Evolutionary conservation across 2,888 invertebrate genomes (phyloP).

Genomic region (Heliconius aoede): DNA sequence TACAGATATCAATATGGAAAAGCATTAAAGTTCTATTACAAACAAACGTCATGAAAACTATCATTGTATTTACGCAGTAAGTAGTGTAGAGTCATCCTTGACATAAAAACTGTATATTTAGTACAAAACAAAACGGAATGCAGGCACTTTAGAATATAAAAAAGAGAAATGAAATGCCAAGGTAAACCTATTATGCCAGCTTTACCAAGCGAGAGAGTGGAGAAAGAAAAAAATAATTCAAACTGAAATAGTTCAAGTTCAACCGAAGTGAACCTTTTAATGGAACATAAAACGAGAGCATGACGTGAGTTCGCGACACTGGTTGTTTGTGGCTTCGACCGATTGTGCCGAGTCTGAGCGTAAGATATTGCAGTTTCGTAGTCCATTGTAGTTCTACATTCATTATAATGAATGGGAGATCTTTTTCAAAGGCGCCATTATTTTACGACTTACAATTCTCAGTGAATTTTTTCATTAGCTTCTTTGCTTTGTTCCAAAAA

Average conservation of each 20-base stretch:
- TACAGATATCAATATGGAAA: background rate
- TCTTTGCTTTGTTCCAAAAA: constrained; percentile 48
- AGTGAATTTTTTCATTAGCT: constrained; percentile 50
- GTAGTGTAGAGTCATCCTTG: constrained; percentile 15
- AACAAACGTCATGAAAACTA: background rate
- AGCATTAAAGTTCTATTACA: background rate
- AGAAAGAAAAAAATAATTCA: constrained; percentile 37
- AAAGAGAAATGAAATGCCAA: constrained; percentile 41
- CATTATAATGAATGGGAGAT: constrained; percentile 52
- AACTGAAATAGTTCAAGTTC: constrained; percentile 47
- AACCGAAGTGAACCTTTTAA: constrained; percentile 41
- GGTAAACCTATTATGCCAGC: constrained; percentile 38
- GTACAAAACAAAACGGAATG: constrained; percentile 4
- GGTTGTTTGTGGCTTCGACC: constrained; percentile 8
- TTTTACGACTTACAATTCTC: constrained; percentile 51
- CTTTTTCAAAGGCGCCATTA: constrained; percentile 52
- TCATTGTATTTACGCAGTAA: background rate
- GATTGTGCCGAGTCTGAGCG: constrained; percentile 22
- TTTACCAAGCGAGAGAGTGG: constrained; percentile 26
- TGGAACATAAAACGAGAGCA: constrained; percentile 37
- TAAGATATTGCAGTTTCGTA: constrained; percentile 54
- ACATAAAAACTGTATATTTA: constrained; percentile 24
- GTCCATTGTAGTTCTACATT: constrained; percentile 51
- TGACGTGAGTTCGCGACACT: constrained; percentile 20
- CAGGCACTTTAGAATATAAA: constrained; percentile 36